Base-by-base conservation (phyloP, 2,888 invertebrate genomes). In the Microchrysa polita region DNA sequence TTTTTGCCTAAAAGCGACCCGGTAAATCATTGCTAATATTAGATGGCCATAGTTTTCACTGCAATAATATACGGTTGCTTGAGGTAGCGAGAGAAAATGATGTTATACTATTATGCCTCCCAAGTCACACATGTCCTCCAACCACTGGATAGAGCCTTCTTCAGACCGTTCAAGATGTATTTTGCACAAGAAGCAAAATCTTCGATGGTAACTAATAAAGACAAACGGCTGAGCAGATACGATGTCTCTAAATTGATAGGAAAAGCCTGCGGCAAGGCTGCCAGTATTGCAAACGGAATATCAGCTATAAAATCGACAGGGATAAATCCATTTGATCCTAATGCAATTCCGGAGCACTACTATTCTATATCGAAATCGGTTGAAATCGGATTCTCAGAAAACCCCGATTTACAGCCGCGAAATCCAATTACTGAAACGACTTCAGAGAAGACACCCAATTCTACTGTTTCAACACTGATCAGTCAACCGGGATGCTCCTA, bases 111-210 rank as follows among this genome's bases (percentile, higher is more conserved):
- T 1, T 23, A 23, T 59, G 59, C 27, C 59, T 59, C 23, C 27
- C 59, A 59, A 27, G 59, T 27, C 1, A 59, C 27, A 59, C 1
- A 59, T 59, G 59, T 12, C 1, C 1, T 59, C 12, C 59, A 59
- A 23, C 59, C 59, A 23, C 59, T 59, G 1, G 59, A 59, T 27
- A 23, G 27, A 59, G 59, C 27, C 59, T 59, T 59, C 23, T 59
- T 59, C 1, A 59, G 23, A n/a, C 59, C 22, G 2, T 59, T 4
- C 14, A 59, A 59, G 23, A 27, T 23, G 9, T 59, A 59, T 59
- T 59, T 59, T n/a, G 14, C 1, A 14, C 27, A 59, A 27, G 59
- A 59, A 23, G 27, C 59, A 59, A 59, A 59, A 27, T 59, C 23
- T 5, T 59, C 23, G 22, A 59, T 59, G 59, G 59, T 59, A 2